phyloP scores from a whole-genome alignment of 2,888 invertebrate genomes.

The Barypeithes pellucidus region DNA sequence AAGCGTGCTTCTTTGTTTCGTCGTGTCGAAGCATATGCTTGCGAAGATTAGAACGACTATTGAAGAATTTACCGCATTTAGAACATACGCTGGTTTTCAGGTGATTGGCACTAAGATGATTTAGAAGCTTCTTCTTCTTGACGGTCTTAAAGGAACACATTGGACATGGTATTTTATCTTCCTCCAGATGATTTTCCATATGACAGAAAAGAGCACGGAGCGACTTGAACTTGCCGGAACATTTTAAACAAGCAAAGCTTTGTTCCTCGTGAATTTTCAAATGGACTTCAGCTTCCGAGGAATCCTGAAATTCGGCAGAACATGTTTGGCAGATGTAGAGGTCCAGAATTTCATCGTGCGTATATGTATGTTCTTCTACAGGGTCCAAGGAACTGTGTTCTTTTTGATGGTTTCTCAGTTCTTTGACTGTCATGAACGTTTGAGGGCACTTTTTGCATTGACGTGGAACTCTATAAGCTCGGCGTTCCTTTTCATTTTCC shows the following conservation, averaged over 20 bases:
- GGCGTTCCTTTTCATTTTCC: constrained; percentile 17
- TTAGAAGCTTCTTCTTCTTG: constrained; percentile 61
- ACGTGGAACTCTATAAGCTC: constrained; percentile 47
- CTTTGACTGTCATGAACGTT: constrained; percentile 58
- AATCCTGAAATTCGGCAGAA: constrained; percentile 58
- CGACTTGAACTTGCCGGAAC: constrained; percentile 63
- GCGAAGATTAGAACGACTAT: constrained; percentile 70
- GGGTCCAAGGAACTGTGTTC: constrained; percentile 65
- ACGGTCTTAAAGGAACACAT: constrained; percentile 63
- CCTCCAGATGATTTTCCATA: constrained; percentile 61
- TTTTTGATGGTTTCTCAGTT: constrained; percentile 61
- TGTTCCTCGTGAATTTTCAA: constrained; percentile 60
- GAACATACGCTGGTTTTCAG: constrained; percentile 72
- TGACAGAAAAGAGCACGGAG: constrained; percentile 65
- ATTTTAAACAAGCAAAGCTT: constrained; percentile 69
- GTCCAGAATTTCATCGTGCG: constrained; percentile 59
- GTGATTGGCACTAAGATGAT: constrained; percentile 65
- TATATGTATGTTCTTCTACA: constrained; percentile 59
- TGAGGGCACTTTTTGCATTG: constrained; percentile 61
- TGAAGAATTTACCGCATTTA: constrained; percentile 73
- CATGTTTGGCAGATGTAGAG: constrained; percentile 62
- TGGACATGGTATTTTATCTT: constrained; percentile 63
- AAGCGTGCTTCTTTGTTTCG: constrained; percentile 40
- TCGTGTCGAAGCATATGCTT: constrained; percentile 49
- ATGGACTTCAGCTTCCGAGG: constrained; percentile 60